Evolutionary conservation across 2,888 invertebrate species (phyloP), one percentile per base, ranked within the genome.

Genomic region (Habroteleia sp.): DNA sequence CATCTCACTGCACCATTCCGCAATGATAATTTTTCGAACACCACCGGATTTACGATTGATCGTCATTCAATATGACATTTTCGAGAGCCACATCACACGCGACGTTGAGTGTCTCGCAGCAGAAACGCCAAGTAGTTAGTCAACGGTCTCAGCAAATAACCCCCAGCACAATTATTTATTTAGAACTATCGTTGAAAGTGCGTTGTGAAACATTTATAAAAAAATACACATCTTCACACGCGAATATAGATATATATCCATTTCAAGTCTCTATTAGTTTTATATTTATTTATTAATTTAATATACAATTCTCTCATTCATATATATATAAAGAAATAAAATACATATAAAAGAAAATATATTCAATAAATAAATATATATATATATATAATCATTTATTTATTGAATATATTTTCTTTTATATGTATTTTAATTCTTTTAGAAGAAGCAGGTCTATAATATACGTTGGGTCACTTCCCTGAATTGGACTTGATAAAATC

Each of bases 1-100:
- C 93, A 93, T 93, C 79, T 83, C 82, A 73, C 54, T 73, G 65
- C 75, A 75, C 52, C 75, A 75, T 75, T 65, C 69, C 54, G 65
- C 75, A 33, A 75, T 46, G 65, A 54, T 65, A 33, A 71, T 71
- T 71, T 75, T 75, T 27, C 62, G 63, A 60, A 66, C 52, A 33
- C 58, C 74, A 25, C 48, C 37, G 63, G 56, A 50, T 63, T 63
- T 69, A 25, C 63, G 63, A 69, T 50, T 50, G 74, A 69, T 58
- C 74, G 74, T 74, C 74, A 69, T 74, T 69, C 74, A 63, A 69
- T n/a, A 42, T 50, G 16, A 33, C 62, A 31, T 58, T 42, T 42
- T 14, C 20, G 35, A 48, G 39, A 56, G 16, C 20, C 23, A 42
- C 27, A 50, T 58, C 56, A 41, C 41, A 33, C 39, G 27, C 23